Base-by-base conservation (phyloP, 2,888 invertebrate genomes). In the Megastigmus dorsalis region DNA sequence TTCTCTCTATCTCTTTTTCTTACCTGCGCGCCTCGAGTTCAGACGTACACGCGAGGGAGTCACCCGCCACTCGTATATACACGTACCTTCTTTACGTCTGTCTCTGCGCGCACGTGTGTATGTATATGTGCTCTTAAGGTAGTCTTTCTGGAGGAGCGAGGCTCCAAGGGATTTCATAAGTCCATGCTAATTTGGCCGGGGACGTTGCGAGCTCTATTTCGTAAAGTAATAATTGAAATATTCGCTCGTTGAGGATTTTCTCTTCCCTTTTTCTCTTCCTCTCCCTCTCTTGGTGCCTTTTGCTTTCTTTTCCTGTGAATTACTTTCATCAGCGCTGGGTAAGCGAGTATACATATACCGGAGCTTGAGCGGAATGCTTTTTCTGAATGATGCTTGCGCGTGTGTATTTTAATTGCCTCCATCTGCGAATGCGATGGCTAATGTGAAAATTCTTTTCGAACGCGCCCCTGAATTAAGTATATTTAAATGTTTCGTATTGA, bases 191-290 rank as follows among this genome's bases (percentile, higher is more conserved):
- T 73, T 73, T 71, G 63, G 7, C 54, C 50, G 15, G 30, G 18
- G 57, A 57, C 66, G 52, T 6, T 45, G 36, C 28, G 15, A 48
- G 71, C 65, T 65, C 65, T 57, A 71, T 65, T 71, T 65, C 48
- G 71, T 26, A 26, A 38, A 28, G 57, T 38, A 50, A 63, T 57
- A 65, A 71, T 71, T 71, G 71, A 71, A 71, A 71, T 65, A 62
- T 62, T 57, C 20, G 30, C 55, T 52, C 30, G 52, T 54, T 30
- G 54, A n/a, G 43, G 52, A 9, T n/a, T 59, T 55, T 33, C 50
- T 26, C 9, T 43, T 10, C 15, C 3, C 10, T 3, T 41, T 7
- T n/a, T 1, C n/a, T 18, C 28, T 3, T 30, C 9, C 6, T n/a
- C 38, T 36, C 23, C 6, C 20, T 50, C 10, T 4, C 38, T 26